These are phyloP conservation scores for Eutrigla gurnardus DNA, from an alignment of 2,797 vertebrate genomes.

Conservation along the genomic window DNA sequence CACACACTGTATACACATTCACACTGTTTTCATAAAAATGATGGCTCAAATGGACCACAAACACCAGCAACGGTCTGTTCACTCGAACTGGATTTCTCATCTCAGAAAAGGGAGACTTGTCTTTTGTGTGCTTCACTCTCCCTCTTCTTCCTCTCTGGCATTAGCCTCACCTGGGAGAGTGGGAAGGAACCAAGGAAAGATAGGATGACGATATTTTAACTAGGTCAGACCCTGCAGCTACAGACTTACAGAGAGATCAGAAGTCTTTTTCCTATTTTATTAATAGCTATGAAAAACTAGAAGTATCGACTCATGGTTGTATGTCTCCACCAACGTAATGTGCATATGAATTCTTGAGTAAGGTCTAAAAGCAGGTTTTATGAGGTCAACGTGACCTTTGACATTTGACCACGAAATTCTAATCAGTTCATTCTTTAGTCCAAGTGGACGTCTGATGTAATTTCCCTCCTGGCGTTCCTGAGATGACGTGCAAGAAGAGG, in stretches of 20 bases:
- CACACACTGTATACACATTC: background rate
- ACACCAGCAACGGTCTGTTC: background rate
- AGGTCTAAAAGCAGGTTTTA: no score
- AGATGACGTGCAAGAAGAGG: no score
- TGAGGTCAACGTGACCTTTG: no score
- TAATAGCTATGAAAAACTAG: background rate
- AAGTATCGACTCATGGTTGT: no score
- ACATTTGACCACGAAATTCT: no score
- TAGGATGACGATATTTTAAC: slow-evolving; percentile 50
- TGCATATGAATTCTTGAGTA: no score
- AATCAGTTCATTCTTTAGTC: no score
- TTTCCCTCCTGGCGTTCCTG: no score
- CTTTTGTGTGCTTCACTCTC: slow-evolving; percentile 11
- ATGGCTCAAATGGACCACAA: background rate
- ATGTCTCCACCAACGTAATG: no score
- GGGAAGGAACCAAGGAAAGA: slow-evolving; percentile 24
- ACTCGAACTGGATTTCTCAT: slow-evolving; percentile 2
- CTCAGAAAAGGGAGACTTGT: slow-evolving; percentile 14
- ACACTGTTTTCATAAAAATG: background rate
- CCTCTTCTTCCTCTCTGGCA: slow-evolving; percentile 25
- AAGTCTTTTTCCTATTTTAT: slow-evolving; percentile 17
- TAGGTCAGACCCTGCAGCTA: slow-evolving; percentile 62
- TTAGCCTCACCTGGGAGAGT: slow-evolving; percentile 43
- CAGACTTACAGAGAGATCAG: slow-evolving; percentile 22
- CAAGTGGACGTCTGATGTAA: no score